phyloP scores from a whole-genome alignment of 1,140 invertebrate species.

The Nasonia vitripennis region DNA sequence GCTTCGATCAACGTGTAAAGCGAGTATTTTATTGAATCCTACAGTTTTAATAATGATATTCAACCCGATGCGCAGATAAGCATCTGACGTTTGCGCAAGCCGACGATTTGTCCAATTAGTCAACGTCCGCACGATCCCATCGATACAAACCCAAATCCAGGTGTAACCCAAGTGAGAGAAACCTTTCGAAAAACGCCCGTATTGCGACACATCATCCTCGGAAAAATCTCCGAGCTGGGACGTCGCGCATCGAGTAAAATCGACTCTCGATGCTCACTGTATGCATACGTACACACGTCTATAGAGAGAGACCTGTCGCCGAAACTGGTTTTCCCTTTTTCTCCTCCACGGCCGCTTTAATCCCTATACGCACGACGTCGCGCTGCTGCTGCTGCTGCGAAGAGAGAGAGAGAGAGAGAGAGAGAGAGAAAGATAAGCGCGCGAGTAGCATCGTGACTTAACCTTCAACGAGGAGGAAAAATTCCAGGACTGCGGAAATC shows the following conservation, averaged over 20 bases:
- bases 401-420: background rate
- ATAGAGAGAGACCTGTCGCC: background rate
- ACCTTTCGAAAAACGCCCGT: background rate
- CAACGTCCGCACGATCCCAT: no score
- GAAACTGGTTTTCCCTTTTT: constrained; percentile 46
- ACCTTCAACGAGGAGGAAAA: background rate
- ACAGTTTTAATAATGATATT: no score
- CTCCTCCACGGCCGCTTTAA: constrained; percentile 2
- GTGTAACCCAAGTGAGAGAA: no score
- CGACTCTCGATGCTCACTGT: background rate
- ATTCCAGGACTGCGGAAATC: constrained; percentile 47
- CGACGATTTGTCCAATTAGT: no score
- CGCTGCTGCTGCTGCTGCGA: no score
- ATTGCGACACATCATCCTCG: background rate
- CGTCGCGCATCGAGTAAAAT: background rate
- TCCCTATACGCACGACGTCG: background rate
- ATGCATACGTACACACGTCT: background rate
- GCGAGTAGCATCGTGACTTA: background rate
- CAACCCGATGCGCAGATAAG: no score
- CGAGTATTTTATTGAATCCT: no score
- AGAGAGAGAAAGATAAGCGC: background rate
- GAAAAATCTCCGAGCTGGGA: background rate
- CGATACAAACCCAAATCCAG: no score
- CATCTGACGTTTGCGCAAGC: no score
- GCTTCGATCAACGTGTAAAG: no score